Base-by-base conservation (phyloP, 2,797 vertebrate genomes). In the Poecilia wingei region DNA sequence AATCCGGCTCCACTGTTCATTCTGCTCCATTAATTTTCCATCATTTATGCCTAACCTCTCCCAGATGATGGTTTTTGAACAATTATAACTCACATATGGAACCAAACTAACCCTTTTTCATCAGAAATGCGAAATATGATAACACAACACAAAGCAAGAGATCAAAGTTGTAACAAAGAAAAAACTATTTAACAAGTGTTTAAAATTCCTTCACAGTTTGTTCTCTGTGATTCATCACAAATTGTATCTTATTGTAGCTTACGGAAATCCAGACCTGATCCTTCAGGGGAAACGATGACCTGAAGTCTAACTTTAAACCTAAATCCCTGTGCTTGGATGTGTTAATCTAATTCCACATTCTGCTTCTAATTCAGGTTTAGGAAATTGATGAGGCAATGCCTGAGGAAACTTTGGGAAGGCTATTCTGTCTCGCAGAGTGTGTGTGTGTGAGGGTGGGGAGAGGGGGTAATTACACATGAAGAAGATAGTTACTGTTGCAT, bases 401-500 rank as follows among this genome's bases (percentile, higher is more conserved):
- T 81, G 79, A 80, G 72, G 83, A 78, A 73, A 86, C 66, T 25
- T 69, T 85, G 45, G 59, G 74, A 57, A 86, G 79, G 79, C 80
- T 76, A 85, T 72, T 80, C 81, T 70, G 82, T 75, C 80, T 76
- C 8, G 0, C 61, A 68, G 77, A 82, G 77, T 79, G 83, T 83
- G 75, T 86, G 75, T 31, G 28, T 10, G n/a, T 61, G 57, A 9
- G 33, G 7, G 3, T 36, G 3, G 81, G 87, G 77, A 22, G 18
- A 51, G 20, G 3, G 83, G 87, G 79, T 94, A 95, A 94, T 95
- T 93, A 94, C 88, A 84, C 89, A 88, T 88, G 86, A 91, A 87
- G 80, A 92, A 89, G 87, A 86, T 41, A 43, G 87, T 94, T 94
- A 94, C 86, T 82, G 22, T 81, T 73, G 83, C 45, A 53, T 80